Evolutionary conservation across 2,113 vertebrate species (phyloP), one percentile per base, ranked within the genome.

Genomic region (Erpornis zantholeuca): DNA sequence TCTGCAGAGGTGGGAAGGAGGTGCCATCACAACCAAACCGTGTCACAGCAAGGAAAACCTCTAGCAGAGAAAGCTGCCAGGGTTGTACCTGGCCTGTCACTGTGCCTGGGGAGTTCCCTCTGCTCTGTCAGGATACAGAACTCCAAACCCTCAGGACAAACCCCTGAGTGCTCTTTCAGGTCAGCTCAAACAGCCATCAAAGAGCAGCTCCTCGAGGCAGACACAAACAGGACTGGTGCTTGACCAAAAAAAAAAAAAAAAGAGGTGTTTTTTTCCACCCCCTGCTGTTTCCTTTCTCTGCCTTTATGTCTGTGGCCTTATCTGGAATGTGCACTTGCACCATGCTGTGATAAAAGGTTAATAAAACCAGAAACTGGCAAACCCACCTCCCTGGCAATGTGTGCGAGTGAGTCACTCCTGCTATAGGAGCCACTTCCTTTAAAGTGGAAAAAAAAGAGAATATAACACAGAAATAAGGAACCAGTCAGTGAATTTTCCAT

Each of bases 271-370:
- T 93, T 90, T 42, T 75, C 68, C 77, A 64, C 8, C 31, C 15
- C 49, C 31, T 64, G 40, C 72, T 92, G 53, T 61, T 92, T 63
- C 23, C 33, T 28, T 86, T 47, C 60, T 35, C 69, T 94, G 44
- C 27, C 47, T 90, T 70, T 71, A 29, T 31, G 13, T 88, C 68
- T 29, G 57, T 31, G 76, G 82, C 45, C 69, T 68, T 86, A 82
- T 68, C 85, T 94, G 93, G 82, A 91, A n/a, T 16, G 0, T 25
- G 38, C 24, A 15, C 56, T 78, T 36, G 68, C 85, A 90, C 76
- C 76, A 45, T 10, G 57, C 82, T 95, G 95, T 23, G 92, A 94
- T 88, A 93, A 94, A 95, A 96, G 78, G 76, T 75, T 64, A 60
- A 75, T 56, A 56, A 50, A 88, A 63, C 38, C 54, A 83, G 40